Percentiles rank a stretch among this genome's conserved stretches.
Conservation (phyloP, 2,888 invertebrate genomes). For the Cosmopolites sordidus region DNA sequence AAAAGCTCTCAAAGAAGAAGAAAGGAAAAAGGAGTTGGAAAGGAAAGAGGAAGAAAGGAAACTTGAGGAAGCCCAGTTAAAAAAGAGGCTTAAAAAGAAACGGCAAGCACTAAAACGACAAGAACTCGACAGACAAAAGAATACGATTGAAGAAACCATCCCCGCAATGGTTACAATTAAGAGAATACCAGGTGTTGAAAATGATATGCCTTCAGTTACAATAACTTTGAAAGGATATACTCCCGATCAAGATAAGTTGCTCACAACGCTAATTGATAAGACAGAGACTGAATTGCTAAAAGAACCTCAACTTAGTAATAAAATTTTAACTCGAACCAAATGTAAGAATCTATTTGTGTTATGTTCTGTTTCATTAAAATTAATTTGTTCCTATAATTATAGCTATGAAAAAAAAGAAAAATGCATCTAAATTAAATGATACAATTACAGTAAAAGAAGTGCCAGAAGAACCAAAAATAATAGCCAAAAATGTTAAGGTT, state of each 20-base stretch:
- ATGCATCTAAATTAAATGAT: background rate
- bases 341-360: conserved; percentile 1
- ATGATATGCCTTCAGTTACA: conserved; percentile 67
- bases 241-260: conserved; percentile 67
- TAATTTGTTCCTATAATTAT: background rate
- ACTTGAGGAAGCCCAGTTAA: conserved; percentile 36
- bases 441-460: background rate
- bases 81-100: conserved; percentile 31
- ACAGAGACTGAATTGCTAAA: background rate
- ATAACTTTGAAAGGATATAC: conserved; percentile 72
- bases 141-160: conserved; percentile 45
- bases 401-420: conserved; percentile 18
- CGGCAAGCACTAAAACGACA: conserved; percentile 22
- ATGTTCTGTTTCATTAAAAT: background rate
- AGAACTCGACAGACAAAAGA: conserved; percentile 20
- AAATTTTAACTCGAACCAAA: conserved; percentile 4
- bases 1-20: conserved; percentile 40
- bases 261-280: conserved; percentile 61
- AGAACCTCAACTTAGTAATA: conserved; percentile 6
- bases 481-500: conserved; percentile 24
- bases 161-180: conserved; percentile 67
- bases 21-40: conserved; percentile 43
- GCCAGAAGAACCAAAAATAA: conserved; percentile 14
- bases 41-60: conserved; percentile 38
- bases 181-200: conserved; percentile 62